Percentiles rank a stretch among this genome's conserved stretches.
phyloP scores from a whole-genome alignment of 2,888 invertebrate genomes.

The Philhelius pedissequus region DNA sequence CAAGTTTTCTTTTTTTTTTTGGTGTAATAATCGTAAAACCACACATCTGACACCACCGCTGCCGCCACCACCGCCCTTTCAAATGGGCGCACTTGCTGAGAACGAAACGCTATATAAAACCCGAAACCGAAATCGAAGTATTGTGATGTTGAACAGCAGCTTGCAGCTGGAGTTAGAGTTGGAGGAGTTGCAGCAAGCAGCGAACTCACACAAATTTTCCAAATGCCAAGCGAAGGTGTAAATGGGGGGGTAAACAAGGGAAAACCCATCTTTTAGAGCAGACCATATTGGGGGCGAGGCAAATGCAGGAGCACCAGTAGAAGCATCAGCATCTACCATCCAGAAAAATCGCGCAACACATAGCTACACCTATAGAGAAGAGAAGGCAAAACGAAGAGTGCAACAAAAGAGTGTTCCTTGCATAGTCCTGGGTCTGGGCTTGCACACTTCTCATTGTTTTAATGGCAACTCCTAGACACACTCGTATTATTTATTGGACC shows the following conservation, averaged over 20 bases:
- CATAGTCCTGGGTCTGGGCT: conserved; percentile 58
- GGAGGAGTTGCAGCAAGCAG: conserved; percentile 21
- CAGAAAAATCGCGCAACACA: conserved; percentile 58
- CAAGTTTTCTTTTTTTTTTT: conserved; percentile 51
- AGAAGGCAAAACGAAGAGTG: conserved; percentile 53
- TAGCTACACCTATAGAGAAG: conserved; percentile 59
- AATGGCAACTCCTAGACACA: conserved; percentile 66
- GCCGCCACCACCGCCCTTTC: conserved; percentile 58
- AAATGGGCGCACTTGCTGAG: conserved; percentile 50
- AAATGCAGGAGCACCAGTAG: conserved; percentile 29
- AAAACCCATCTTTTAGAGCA: conserved; percentile 42
- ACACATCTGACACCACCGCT: conserved; percentile 60
- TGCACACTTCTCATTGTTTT: conserved; percentile 69
- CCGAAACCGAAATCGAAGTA: conserved; percentile 5
- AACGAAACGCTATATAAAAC: conserved; percentile 25
- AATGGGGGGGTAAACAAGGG: conserved; percentile 30
- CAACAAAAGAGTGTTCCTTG: conserved; percentile 38
- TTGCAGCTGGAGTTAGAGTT: background rate
- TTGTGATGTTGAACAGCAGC: conserved; percentile 51
- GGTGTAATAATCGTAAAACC: conserved; percentile 64
- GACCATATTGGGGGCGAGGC: conserved; percentile 13
- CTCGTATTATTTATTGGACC: conserved; percentile 69
- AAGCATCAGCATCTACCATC: conserved; percentile 27
- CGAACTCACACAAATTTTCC: conserved; percentile 59
- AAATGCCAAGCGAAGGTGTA: conserved; percentile 66